phyloP scores from a whole-genome alignment of 2,888 invertebrate genomes.

The Notocelia uddmanniana region DNA sequence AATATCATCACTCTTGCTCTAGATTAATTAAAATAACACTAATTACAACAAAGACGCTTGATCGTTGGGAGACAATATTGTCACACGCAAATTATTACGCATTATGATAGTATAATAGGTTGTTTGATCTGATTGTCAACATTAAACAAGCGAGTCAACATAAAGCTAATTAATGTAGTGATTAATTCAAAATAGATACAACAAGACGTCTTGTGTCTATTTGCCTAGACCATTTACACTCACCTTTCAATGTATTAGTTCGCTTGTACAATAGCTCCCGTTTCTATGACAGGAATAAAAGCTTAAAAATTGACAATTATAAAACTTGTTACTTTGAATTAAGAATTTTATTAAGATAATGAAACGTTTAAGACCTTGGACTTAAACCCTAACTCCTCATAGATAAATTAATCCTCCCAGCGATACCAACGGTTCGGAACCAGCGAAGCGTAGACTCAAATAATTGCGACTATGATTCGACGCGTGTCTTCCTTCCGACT shows the following conservation, averaged over 20 bases:
- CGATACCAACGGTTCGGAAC: constrained; percentile 19
- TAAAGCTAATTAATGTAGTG: constrained; percentile 80
- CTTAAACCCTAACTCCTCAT: constrained; percentile 1
- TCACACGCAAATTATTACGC: constrained; percentile 60
- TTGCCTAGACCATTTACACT: constrained; percentile 52
- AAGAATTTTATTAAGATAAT: not conserved
- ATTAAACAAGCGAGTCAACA: constrained; percentile 78
- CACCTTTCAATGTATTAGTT: constrained; percentile 18
- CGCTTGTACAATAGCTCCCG: constrained; percentile 8
- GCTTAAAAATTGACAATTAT: constrained; percentile 6
- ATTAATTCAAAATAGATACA: constrained; percentile 77
- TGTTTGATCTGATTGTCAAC: constrained; percentile 78
- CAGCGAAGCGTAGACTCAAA: constrained; percentile 35
- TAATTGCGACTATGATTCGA: constrained; percentile 52
- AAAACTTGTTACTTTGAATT: no score
- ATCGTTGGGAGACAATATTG: constrained; percentile 33
- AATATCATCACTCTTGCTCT: not conserved
- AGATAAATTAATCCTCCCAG: constrained; percentile 14
- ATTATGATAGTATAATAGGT: constrained; percentile 68
- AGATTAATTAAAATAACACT: constrained; percentile 15
- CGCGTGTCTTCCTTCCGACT: constrained; percentile 55
- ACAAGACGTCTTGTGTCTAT: constrained; percentile 71
- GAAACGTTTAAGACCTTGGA: not conserved
- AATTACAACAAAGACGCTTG: constrained; percentile 30
- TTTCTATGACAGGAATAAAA: constrained; percentile 3